A percentile compares a stretch with the other conserved stretches of the same genome.
These are phyloP conservation scores for Xestia sexstrigata DNA, from an alignment of 2,888 invertebrate species.

Conservation along the genomic window DNA sequence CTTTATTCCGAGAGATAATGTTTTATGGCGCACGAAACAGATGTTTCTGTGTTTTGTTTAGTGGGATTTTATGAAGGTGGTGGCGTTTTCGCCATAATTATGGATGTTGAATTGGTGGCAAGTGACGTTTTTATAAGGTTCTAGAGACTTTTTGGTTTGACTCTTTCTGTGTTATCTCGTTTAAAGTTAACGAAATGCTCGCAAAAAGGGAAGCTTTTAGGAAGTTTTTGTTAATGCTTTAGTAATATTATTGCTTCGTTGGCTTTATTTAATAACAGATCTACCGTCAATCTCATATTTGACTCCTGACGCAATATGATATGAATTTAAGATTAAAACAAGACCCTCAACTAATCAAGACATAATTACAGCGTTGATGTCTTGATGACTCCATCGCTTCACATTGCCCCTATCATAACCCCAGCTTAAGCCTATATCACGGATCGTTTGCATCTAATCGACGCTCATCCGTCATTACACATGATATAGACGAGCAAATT, in stretches of 20 bases:
- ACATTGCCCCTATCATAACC: slow-evolving; percentile 4
- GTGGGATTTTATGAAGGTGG: slow-evolving; percentile 9
- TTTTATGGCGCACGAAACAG: slow-evolving; percentile 38
- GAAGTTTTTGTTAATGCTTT: not conserved
- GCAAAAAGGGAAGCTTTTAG: not conserved
- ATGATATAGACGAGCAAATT: slow-evolving; percentile 61
- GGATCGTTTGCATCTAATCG: slow-evolving; percentile 46
- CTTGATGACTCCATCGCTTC: slow-evolving; percentile 18
- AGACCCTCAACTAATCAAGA: slow-evolving; percentile 2
- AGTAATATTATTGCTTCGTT: not conserved
- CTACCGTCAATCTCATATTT: not conserved
- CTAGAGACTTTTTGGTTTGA: not conserved
- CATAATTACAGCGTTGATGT: slow-evolving; percentile 22
- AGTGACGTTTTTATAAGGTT: slow-evolving; percentile 8
- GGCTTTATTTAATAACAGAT: not conserved
- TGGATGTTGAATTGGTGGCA: not conserved
- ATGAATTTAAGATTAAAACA: not conserved
- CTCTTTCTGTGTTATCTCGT: not conserved
- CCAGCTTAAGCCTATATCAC: slow-evolving; percentile 15
- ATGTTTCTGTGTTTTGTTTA: slow-evolving; percentile 14
- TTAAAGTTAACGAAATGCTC: not conserved
- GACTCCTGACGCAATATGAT: not conserved
- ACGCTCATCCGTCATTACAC: slow-evolving; percentile 49
- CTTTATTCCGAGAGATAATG: slow-evolving; percentile 52
- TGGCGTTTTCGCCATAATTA: not conserved